Conservation (phyloP, 1,140 invertebrate genomes). For the Pseudomyrmex dendroicus region DNA sequence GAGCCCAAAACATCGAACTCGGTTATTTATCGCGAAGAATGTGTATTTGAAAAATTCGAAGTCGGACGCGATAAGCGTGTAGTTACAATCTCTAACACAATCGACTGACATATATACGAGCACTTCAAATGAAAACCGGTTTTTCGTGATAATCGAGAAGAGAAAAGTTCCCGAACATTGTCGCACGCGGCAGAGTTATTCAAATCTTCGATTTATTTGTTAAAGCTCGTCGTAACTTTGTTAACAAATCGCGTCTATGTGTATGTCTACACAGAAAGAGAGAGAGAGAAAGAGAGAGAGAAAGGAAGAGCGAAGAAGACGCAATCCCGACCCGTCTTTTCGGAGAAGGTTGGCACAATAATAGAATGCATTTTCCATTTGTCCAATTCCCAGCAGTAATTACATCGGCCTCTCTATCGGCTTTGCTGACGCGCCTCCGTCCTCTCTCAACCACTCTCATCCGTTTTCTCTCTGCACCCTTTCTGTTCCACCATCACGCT, state of each 20-base stretch:
- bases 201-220: slow-evolving; percentile 15
- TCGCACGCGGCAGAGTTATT: neutral
- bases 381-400: slow-evolving; percentile 78
- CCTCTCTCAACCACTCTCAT: slow-evolving; percentile 31
- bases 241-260: neutral
- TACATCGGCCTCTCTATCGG: slow-evolving; percentile 75
- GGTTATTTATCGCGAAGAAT: neutral
- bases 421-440: slow-evolving; percentile 56
- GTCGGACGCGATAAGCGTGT: slow-evolving; percentile 32
- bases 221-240: slow-evolving; percentile 1
- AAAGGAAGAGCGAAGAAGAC: slow-evolving; percentile 1
- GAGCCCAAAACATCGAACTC: neutral
- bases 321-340: slow-evolving; percentile 40
- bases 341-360: slow-evolving; percentile 65
- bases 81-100: slow-evolving; percentile 64
- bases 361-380: slow-evolving; percentile 78
- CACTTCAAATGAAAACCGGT: slow-evolving; percentile 51
- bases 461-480: neutral
- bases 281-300: neutral
- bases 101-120: slow-evolving; percentile 26
- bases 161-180: slow-evolving; percentile 55
- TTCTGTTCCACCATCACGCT: slow-evolving; percentile 12
- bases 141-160: slow-evolving; percentile 54
- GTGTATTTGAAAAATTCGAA: slow-evolving; percentile 53
- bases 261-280: neutral